Percentiles rank a stretch among this genome's conserved stretches.
These are phyloP conservation scores for Tethea ocularis DNA, from an alignment of 2,888 invertebrate genomes.

Conservation along the genomic window DNA sequence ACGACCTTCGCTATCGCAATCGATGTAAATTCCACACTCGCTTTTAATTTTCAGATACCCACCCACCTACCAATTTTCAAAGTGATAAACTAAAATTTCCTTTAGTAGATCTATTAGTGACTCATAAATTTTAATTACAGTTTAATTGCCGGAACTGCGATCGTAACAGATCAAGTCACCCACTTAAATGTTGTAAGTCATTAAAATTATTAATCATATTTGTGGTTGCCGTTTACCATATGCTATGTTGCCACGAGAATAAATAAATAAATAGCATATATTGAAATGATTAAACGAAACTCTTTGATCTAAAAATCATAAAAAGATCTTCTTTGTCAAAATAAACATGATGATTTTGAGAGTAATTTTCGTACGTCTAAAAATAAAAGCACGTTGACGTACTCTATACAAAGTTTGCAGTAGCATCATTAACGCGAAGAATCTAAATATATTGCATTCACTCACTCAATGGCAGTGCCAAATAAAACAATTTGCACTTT, in stretches of 20 bases:
- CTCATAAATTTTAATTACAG: not conserved
- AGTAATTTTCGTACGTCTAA: no score
- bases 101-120: not conserved
- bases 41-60: no score
- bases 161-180: not conserved
- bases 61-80: no score
- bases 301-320: no score
- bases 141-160: conserved; percentile 2
- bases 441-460: conserved; percentile 23
- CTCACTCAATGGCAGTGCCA: conserved; percentile 22
- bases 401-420: not conserved
- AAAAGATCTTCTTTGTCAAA: no score
- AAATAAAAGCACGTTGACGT: not conserved
- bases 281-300: no score
- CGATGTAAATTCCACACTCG: no score
- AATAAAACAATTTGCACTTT: conserved; percentile 23
- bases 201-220: not conserved
- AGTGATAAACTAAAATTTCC: no score
- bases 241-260: not conserved
- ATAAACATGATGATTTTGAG: no score
- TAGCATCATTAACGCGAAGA: not conserved
- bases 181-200: not conserved
- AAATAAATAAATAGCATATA: no score
- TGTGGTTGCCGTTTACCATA: not conserved
- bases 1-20: no score